Evolutionary conservation across 2,113 vertebrate species (phyloP).

Genomic region (Fregetta grallaria): DNA sequence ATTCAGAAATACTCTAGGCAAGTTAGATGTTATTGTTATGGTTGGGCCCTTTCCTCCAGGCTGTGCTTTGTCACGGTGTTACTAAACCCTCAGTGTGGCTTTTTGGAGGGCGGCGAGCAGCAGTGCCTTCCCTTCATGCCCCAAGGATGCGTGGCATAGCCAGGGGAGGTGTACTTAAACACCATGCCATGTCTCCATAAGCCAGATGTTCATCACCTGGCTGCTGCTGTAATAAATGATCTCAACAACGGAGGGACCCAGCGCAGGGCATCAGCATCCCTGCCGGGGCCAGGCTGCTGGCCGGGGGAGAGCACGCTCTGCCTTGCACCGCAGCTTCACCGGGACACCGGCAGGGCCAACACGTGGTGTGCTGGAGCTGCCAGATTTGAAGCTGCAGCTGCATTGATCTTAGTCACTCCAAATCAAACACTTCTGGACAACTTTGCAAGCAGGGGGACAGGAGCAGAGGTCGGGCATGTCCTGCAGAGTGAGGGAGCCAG

Average conservation of each 20-base stretch:
- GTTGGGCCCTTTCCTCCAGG: neutral
- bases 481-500: fast-evolving
- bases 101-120: neutral
- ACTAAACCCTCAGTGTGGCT: fast-evolving
- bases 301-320: neutral
- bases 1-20: neutral
- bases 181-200: fast-evolving
- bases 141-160: fast-evolving
- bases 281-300: neutral
- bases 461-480: neutral
- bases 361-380: fast-evolving
- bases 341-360: fast-evolving
- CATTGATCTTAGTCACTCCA: neutral
- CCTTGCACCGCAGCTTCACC: neutral
- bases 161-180: neutral
- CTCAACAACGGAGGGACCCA: neutral
- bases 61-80: neutral
- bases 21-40: neutral
- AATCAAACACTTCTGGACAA: neutral
- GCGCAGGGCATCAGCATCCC: neutral
- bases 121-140: neutral
- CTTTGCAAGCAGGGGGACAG: neutral
- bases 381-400: neutral
- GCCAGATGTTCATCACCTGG: neutral
- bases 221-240: neutral